Conservation (phyloP, 2,113 vertebrate species). For the Festucalex cinctus region DNA sequence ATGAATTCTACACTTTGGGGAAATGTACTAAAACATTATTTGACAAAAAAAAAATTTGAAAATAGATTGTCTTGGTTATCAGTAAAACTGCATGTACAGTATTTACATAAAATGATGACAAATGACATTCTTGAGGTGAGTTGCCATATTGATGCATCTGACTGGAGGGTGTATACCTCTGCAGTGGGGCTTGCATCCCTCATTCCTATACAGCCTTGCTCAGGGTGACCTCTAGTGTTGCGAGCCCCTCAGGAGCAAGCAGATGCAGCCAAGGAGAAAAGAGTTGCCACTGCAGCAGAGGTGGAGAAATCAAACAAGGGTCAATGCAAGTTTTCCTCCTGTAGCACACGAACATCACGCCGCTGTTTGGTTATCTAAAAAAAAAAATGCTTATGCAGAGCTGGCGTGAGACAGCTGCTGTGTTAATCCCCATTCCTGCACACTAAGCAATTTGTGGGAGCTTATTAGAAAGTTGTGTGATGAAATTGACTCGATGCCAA, state of each 20-base stretch:
- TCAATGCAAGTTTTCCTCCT: constrained; percentile 41
- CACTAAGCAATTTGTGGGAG: constrained; percentile 54
- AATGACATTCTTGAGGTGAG: background rate
- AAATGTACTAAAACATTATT: background rate
- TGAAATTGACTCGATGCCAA: constrained; percentile 27
- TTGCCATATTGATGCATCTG: constrained; percentile 20
- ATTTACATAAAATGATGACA: background rate
- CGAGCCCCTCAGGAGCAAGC: constrained; percentile 42
- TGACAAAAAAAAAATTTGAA: background rate
- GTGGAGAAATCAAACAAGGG: constrained; percentile 28
- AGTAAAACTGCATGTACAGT: background rate
- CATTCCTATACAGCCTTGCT: constrained; percentile 50
- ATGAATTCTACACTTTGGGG: background rate
- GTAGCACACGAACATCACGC: constrained; percentile 5
- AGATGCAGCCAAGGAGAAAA: constrained; percentile 46
- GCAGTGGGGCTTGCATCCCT: constrained; percentile 52
- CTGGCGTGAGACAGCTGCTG: constrained; percentile 16
- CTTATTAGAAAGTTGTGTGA: constrained; percentile 53
- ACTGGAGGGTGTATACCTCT: constrained; percentile 22
- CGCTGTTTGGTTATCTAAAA: constrained; percentile 55
- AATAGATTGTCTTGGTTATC: background rate
- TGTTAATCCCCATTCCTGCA: constrained; percentile 48
- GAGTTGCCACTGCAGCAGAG: constrained; percentile 39
- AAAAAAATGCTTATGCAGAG: constrained; percentile 34
- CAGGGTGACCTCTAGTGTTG: constrained; percentile 59